phyloP scores from a whole-genome alignment of 2,113 vertebrate species.

The Salvelinus alpinus region DNA sequence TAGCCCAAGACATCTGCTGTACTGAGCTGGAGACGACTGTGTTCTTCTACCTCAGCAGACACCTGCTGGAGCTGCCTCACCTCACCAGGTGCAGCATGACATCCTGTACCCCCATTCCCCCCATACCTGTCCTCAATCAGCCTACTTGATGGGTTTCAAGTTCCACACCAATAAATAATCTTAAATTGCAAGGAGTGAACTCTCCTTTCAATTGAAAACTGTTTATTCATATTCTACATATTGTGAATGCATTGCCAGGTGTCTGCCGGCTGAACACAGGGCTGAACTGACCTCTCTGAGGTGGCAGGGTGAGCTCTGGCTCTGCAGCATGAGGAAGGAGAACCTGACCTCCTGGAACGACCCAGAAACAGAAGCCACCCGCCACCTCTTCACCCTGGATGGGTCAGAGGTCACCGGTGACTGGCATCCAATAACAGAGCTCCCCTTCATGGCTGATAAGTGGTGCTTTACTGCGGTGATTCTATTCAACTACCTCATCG shows the following conservation, averaged over 20 bases:
- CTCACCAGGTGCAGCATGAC: slow-evolving; percentile 60
- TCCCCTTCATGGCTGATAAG: slow-evolving; percentile 78
- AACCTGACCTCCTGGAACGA: slow-evolving; percentile 63
- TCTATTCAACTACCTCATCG: slow-evolving; percentile 76
- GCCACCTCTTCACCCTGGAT: slow-evolving; percentile 59
- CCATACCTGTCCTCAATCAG: slow-evolving; percentile 54
- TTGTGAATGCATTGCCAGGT: slow-evolving; percentile 18
- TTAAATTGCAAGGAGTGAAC: not conserved
- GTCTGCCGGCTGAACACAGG: slow-evolving; percentile 49
- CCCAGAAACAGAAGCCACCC: slow-evolving; percentile 53
- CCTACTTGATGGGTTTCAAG: not conserved
- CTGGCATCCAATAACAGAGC: slow-evolving; percentile 61
- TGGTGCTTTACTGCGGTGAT: slow-evolving; percentile 79
- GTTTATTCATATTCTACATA: no score
- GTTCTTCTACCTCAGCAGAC: slow-evolving; percentile 66
- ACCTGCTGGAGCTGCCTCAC: slow-evolving; percentile 73
- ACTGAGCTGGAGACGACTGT: slow-evolving; percentile 64
- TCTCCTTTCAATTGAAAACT: no score
- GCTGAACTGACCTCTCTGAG: slow-evolving; percentile 58
- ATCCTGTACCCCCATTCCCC: slow-evolving; percentile 6
- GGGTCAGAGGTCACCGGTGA: slow-evolving; percentile 37
- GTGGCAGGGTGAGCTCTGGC: slow-evolving; percentile 33
- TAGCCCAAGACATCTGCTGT: slow-evolving; percentile 71
- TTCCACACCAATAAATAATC: not conserved
- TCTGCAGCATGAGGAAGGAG: slow-evolving; percentile 77